Evolutionary conservation across 2,797 vertebrate species (phyloP), one percentile per base, ranked within the genome.

Genomic region (Cetoscarus ocellatus): DNA sequence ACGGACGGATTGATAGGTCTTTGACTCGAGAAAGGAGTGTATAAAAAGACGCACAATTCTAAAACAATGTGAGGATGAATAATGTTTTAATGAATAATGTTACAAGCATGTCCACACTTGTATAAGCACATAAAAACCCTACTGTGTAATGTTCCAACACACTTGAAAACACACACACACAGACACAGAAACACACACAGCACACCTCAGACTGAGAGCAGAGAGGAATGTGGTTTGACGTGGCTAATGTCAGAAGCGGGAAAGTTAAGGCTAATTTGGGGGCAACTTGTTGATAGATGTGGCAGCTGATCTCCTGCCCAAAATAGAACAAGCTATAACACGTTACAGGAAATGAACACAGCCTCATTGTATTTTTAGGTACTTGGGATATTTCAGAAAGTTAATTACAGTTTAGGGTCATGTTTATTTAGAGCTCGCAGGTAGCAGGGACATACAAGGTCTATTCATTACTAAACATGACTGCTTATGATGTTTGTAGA

Each of bases 161-260:
- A 42, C 19, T 11, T 8, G 14, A 39, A 52, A 42, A 62, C n/a
- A 54, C 12, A 45, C 43, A 45, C 43, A 27, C 27, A 27, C 27
- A 27, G 2, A 58, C 9, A 40, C 43, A 49, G 38, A 45, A 5
- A 44, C 18, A 27, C 17, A 34, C 44, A 56, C 47, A 6, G 34
- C 39, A 36, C 9, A 77, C 44, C 34, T 50, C 7, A 11, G 0
- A n/a, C 34, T 38, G 10, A 17, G 11, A 65, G 34, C 14, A 18
- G 1, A 66, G 6, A 62, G 53, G 52, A 54, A 64, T 75, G 62
- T 48, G 62, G 63, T 74, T 79, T 50, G 50, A 13, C 45, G 0
- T 36, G 42, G 47, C 50, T 62, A 15, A 17, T 12, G 36, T 50
- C 56, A 76, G 13, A 67, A 52, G 10, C 1, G 39, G 47, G 55